phyloP scores from a whole-genome alignment of 2,797 vertebrate species.

The Carcharodon carcharias region DNA sequence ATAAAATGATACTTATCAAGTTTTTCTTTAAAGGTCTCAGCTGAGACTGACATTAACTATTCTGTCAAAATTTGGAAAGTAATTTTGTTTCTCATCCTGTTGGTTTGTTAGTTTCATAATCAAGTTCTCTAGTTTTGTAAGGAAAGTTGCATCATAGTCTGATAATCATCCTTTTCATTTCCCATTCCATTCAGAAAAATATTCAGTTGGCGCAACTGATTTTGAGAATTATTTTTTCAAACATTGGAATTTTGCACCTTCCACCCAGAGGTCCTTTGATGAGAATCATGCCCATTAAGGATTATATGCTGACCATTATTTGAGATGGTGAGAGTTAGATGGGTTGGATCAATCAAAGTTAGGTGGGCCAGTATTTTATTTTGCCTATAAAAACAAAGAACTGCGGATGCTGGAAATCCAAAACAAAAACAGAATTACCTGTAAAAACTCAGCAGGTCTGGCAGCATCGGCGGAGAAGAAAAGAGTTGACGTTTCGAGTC shows the following conservation, averaged over 20 bases:
- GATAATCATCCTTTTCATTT: not conserved
- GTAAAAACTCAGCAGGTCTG: too few species aligned
- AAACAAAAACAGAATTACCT: too few species aligned
- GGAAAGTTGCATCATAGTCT: not conserved
- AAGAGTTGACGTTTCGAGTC: too few species aligned
- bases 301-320: not conserved
- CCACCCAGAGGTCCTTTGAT: not conserved
- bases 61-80: not conserved
- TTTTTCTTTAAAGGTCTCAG: not conserved
- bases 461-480: too few species aligned
- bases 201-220: not conserved
- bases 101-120: not conserved
- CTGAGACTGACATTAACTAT: not conserved
- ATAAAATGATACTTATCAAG: not conserved
- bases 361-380: not conserved
- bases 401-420: too few species aligned
- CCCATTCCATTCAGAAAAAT: not conserved
- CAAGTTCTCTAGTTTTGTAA: not conserved
- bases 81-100: not conserved
- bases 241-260: not conserved
- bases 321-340: not conserved
- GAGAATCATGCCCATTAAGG: not conserved
- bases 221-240: slow-evolving; percentile 4
- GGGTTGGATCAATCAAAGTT: not conserved
- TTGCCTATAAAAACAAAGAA: too few species aligned